Base-by-base conservation (phyloP, 2,888 invertebrate species). In the Nephrotoma appendiculata region DNA sequence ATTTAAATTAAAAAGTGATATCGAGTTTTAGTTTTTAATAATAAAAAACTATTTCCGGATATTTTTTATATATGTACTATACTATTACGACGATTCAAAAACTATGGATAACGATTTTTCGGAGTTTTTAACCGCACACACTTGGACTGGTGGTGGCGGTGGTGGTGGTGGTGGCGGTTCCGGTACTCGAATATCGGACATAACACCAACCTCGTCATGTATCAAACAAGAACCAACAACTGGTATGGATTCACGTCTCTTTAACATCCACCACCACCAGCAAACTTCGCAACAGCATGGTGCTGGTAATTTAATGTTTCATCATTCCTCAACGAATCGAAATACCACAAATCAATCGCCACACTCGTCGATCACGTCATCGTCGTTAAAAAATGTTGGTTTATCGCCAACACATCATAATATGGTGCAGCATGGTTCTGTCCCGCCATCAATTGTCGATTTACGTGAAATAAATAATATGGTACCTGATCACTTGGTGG, bases 91-190 rank as follows among this genome's bases (percentile, higher is more conserved):
- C 84, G 9, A 42, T 42, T 84, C 84, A 9, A 42, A 87, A 88
- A 88, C 88, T 87, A 89, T 89, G 89, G 89, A 89, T 88, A 89
- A 89, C 88, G 89, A 89, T 88, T 89, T 89, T 88, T 88, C 89
- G 44, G 89, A 89, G 87, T 89, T 89, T 88, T 88, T 89, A 83
- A 89, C 88, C 88, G n/a, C 71, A 7, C 71, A 52, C 88, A 89
- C 88, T 87, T 89, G 89, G 89, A 88, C 41, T n/a, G 86, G 57
- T 57, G 41, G 57, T 42, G 86, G 86, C n/a, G 86, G 86, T 57
- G 57, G 86, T 71, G 86, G n/a, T 15, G 85, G 86, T 57, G 57
- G 86, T 71, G 86, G n/a, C 6, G 85, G 85, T 85, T 31, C 71
- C 9, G 71, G 71, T 71, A 71, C 31, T 4, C 71, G 71, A 31